phyloP scores from a whole-genome alignment of 2,797 vertebrate species.

The Sebastes kiyomatsui region DNA sequence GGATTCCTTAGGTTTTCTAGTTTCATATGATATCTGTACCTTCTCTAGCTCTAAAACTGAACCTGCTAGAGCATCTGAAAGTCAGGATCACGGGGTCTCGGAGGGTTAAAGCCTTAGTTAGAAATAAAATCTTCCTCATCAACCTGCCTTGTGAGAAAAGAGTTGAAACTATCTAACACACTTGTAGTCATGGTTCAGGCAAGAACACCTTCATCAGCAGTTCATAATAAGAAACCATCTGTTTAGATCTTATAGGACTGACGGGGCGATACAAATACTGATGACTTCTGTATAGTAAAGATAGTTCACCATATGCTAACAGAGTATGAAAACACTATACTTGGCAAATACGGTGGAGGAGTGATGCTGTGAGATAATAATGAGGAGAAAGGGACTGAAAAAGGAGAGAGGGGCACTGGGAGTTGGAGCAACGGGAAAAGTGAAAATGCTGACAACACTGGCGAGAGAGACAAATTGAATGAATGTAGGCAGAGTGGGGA shows the following conservation, averaged over 20 bases:
- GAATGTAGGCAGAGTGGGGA: conserved; percentile 32
- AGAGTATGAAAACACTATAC: conserved; percentile 37
- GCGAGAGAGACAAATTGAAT: conserved; percentile 48
- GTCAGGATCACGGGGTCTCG: too few relatives aligned
- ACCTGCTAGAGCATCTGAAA: too few relatives aligned
- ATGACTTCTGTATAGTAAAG: conserved; percentile 59
- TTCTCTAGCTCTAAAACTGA: too few relatives aligned
- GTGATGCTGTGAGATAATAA: conserved; percentile 40
- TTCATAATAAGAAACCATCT: conserved; percentile 61
- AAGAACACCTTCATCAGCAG: conserved; percentile 58
- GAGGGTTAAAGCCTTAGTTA: not conserved
- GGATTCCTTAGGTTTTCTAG: too few relatives aligned
- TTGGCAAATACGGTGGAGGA: conserved; percentile 32
- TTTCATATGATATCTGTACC: too few relatives aligned
- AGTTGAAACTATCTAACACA: conserved; percentile 15
- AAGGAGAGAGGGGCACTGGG: not conserved
- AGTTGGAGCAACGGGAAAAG: conserved; percentile 18
- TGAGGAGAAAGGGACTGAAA: conserved; percentile 12
- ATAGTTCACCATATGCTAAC: conserved; percentile 65
- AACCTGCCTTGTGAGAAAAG: not conserved
- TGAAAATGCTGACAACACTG: conserved; percentile 53
- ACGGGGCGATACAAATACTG: conserved; percentile 53
- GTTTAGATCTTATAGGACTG: conserved; percentile 54
- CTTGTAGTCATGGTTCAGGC: conserved; percentile 8
- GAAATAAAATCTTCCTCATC: not conserved